phyloP scores from a whole-genome alignment of 2,113 vertebrate species.

The Eolophus roseicapilla region DNA sequence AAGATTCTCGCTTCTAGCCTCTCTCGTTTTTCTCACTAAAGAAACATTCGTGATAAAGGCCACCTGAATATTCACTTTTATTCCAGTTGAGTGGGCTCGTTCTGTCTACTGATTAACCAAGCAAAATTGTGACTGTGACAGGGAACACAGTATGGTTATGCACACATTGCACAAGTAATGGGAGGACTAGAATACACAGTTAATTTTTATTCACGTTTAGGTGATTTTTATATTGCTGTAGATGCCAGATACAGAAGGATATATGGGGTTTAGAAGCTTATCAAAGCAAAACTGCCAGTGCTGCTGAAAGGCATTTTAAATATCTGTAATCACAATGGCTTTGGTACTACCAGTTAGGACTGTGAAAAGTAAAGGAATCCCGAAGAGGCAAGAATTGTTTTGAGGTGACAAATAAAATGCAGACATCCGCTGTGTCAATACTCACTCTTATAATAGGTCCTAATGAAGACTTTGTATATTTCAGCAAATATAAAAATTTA shows the following conservation, averaged over 20 bases:
- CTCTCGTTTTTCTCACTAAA: not conserved
- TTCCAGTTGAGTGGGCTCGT: not conserved
- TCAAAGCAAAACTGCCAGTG: not conserved
- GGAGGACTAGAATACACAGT: not conserved
- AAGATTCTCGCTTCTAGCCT: not conserved
- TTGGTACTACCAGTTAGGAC: not conserved
- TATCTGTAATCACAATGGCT: not conserved
- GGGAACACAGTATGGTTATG: not conserved
- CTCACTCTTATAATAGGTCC: not conserved
- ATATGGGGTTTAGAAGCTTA: not conserved
- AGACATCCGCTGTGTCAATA: fast-evolving
- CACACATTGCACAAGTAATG: not conserved
- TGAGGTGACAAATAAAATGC: not conserved
- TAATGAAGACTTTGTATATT: not conserved
- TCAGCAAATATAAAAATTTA: not conserved
- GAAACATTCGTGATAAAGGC: not conserved
- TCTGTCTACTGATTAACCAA: not conserved
- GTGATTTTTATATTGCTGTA: not conserved
- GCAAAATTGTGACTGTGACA: not conserved
- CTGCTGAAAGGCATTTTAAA: not conserved
- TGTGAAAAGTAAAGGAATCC: not conserved
- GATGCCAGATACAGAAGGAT: not conserved
- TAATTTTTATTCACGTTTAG: not conserved
- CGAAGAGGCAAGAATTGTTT: not conserved
- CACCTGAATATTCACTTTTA: not conserved